These are phyloP conservation scores for Uromys caudimaculatus DNA, from an alignment of 2,797 vertebrate species.

Conservation along the genomic window DNA sequence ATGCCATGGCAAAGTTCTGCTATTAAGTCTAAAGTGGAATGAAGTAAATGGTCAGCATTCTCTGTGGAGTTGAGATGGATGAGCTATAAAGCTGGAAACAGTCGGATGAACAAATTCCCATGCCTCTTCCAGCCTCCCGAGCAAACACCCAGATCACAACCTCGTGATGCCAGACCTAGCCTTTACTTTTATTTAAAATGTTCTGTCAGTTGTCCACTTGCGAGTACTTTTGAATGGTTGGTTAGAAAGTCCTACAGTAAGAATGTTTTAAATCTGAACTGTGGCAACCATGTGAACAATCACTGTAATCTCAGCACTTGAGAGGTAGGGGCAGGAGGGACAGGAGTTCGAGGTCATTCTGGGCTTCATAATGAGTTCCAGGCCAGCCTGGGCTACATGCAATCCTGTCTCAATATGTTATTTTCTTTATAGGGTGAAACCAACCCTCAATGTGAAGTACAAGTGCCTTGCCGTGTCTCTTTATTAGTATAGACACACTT, in stretches of 20 bases:
- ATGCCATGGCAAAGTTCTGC: neutral
- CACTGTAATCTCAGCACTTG: neutral
- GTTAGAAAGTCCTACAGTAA: conserved; percentile 19
- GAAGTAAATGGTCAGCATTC: neutral
- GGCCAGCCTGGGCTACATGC: neutral
- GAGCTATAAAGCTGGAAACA: neutral
- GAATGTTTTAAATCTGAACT: neutral
- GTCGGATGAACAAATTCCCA: no score
- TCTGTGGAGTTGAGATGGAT: neutral
- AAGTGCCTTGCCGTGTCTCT: neutral
- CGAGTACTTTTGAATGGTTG: conserved; percentile 4
- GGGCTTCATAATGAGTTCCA: neutral
- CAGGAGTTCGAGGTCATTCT: neutral
- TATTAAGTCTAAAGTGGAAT: neutral
- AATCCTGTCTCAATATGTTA: neutral
- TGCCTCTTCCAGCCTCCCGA: neutral
- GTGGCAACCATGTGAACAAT: neutral
- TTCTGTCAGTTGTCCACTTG: neutral
- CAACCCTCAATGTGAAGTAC: neutral
- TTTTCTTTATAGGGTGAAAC: conserved; percentile 48
- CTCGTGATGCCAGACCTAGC: neutral
- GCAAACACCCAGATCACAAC: neutral
- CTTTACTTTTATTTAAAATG: neutral
- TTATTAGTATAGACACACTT: conserved; percentile 23
- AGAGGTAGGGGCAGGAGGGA: neutral